Percentiles rank a stretch among this genome's conserved stretches.
Conservation (phyloP, 1,140 invertebrate genomes). For the Pseudomyrmex gracilis region DNA sequence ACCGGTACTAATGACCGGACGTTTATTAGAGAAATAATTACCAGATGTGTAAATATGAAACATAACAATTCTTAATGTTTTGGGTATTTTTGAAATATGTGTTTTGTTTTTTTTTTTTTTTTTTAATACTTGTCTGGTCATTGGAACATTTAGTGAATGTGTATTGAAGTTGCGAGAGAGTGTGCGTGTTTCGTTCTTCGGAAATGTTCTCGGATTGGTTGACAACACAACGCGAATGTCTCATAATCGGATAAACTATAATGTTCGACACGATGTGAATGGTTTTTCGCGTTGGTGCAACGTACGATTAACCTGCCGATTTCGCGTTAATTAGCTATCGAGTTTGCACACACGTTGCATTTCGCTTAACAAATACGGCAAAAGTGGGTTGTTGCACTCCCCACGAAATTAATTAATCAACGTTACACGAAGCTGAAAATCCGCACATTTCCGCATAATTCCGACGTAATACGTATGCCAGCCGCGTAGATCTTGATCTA, state of each 20-base stretch:
- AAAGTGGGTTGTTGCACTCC: slow-evolving; percentile 35
- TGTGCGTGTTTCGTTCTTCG: not conserved
- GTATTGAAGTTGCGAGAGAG: no score
- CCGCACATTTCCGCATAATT: slow-evolving; percentile 12
- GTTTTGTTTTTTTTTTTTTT: no score
- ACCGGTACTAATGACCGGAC: no score
- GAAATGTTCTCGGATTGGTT: not conserved
- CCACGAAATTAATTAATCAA: slow-evolving; percentile 55
- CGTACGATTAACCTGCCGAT: slow-evolving; percentile 17
- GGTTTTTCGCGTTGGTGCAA: not conserved
- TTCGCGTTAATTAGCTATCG: slow-evolving; percentile 16
- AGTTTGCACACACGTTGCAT: not conserved
- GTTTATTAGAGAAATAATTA: no score
- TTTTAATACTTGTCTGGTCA: no score
- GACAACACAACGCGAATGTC: not conserved
- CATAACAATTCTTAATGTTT: no score
- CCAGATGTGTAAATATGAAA: no score
- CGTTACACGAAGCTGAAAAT: not conserved
- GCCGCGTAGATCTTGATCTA: not conserved
- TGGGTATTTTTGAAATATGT: no score
- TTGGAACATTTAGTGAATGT: no score
- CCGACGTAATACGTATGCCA: not conserved
- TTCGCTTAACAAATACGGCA: not conserved
- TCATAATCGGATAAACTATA: not conserved
- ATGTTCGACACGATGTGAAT: slow-evolving; percentile 1